A percentile compares a stretch with the other conserved stretches of the same genome.
Conservation (phyloP, 2,888 invertebrate species). For the Conchocele bisecta region DNA sequence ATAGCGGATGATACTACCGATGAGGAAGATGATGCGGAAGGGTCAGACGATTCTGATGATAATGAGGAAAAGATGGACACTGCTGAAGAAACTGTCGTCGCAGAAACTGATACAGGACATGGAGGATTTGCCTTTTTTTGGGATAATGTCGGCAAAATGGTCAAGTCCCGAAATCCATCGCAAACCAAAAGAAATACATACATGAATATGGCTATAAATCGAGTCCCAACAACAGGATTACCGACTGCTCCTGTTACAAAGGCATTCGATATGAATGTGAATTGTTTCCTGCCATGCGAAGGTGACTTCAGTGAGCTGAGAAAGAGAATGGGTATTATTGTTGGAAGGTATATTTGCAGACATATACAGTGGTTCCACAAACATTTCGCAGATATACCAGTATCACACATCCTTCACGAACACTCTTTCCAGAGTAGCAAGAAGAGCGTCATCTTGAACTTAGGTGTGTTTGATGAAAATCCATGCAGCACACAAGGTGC, state of each 20-base stretch:
- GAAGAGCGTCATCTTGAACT: conserved; percentile 31
- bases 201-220: conserved; percentile 45
- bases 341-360: conserved; percentile 14
- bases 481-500: conserved; percentile 36
- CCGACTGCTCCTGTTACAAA: conserved; percentile 1
- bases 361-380: conserved; percentile 37
- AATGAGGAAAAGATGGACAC: too few relatives aligned
- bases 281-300: conserved; percentile 7
- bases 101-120: too few relatives aligned
- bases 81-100: too few relatives aligned
- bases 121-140: conserved; percentile 44
- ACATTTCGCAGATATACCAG: conserved; percentile 11
- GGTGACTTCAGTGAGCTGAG: conserved; percentile 9
- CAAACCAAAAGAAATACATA: conserved; percentile 14
- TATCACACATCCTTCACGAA: conserved; percentile 32
- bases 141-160: conserved; percentile 49
- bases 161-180: conserved; percentile 19
- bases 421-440: conserved; percentile 20
- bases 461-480: conserved; percentile 40
- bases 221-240: conserved; percentile 8
- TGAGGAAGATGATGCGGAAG: too few relatives aligned
- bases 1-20: too few relatives aligned
- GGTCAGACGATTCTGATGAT: too few relatives aligned
- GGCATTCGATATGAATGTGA: conserved; percentile 14
- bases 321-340: conserved; percentile 28